These are phyloP conservation scores for Lepidurus packardi DNA, from an alignment of 1,140 invertebrate species.

Conservation along the genomic window DNA sequence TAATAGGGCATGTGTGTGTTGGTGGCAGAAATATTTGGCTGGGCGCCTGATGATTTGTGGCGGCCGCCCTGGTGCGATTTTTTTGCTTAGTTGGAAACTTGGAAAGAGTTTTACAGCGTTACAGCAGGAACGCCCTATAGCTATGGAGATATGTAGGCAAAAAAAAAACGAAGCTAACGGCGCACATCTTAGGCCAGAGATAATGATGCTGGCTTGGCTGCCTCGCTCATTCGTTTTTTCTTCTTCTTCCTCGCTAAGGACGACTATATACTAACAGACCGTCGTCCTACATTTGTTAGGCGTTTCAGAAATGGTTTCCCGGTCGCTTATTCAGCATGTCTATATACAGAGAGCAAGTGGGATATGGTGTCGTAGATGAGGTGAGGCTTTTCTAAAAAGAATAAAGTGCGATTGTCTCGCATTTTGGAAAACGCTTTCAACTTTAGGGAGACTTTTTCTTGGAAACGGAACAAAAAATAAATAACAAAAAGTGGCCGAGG, in stretches of 20 bases:
- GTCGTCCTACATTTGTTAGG: background rate
- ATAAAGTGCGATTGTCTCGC: too few species aligned
- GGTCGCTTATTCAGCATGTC: too few species aligned
- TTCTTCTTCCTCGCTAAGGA: background rate
- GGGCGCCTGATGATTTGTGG: constrained; percentile 10
- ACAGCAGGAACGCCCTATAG: background rate
- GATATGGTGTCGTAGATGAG: too few species aligned
- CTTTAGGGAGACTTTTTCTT: background rate
- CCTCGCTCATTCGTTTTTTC: background rate
- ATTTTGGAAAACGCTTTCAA: too few species aligned
- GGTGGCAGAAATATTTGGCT: constrained; percentile 1
- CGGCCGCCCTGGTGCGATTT: background rate
- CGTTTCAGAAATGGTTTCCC: too few species aligned
- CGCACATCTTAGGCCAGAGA: constrained; percentile 8
- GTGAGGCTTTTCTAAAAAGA: too few species aligned
- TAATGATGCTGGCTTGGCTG: constrained; percentile 21
- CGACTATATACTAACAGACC: background rate
- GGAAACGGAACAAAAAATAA: background rate
- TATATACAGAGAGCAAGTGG: too few species aligned
- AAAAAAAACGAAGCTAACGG: background rate
- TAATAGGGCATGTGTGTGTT: constrained; percentile 11
- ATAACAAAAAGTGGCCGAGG: background rate
- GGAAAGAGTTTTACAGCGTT: background rate
- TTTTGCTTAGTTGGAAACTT: background rate
- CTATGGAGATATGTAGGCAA: background rate